These are phyloP conservation scores for Lottia gigantea DNA, from an alignment of 2,888 invertebrate species.

Conservation along the genomic window DNA sequence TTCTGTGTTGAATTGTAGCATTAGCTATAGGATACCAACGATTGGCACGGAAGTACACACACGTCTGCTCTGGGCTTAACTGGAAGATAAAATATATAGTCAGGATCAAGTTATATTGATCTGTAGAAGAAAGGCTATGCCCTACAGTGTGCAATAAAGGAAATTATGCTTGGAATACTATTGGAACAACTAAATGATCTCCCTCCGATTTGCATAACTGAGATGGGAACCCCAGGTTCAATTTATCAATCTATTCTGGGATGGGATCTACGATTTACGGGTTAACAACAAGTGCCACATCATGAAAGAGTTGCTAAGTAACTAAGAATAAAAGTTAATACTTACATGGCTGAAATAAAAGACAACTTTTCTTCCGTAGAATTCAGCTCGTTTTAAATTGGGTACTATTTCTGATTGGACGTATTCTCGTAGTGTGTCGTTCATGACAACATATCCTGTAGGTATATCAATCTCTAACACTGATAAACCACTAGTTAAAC, in stretches of 20 bases:
- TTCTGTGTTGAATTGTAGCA: slow-evolving; percentile 90
- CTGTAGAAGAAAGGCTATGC: no score
- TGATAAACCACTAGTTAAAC: slow-evolving; percentile 58
- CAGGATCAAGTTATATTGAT: no score
- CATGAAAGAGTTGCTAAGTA: no score
- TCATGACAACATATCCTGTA: slow-evolving; percentile 64
- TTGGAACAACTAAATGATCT: no score
- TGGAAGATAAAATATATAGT: slow-evolving; percentile 63
- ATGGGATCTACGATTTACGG: no score
- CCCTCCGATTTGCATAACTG: no score
- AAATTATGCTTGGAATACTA: no score
- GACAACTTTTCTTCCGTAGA: slow-evolving; percentile 82
- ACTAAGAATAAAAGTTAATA: slow-evolving; percentile 39
- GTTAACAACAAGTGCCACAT: no score
- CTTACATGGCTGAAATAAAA: slow-evolving; percentile 95
- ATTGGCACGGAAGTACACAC: slow-evolving; percentile 91
- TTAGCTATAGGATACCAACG: slow-evolving; percentile 97
- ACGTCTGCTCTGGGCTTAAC: slow-evolving; percentile 79
- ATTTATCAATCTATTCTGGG: no score
- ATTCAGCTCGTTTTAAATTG: slow-evolving; percentile 87
- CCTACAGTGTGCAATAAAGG: no score
- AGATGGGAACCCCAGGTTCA: no score
- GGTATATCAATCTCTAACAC: slow-evolving; percentile 65
- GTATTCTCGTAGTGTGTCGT: slow-evolving; percentile 87
- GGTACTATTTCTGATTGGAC: slow-evolving; percentile 82